Evolutionary conservation across 2,888 invertebrate species (phyloP), one percentile per base, ranked within the genome.

Genomic region (Melinopterus prodromus): DNA sequence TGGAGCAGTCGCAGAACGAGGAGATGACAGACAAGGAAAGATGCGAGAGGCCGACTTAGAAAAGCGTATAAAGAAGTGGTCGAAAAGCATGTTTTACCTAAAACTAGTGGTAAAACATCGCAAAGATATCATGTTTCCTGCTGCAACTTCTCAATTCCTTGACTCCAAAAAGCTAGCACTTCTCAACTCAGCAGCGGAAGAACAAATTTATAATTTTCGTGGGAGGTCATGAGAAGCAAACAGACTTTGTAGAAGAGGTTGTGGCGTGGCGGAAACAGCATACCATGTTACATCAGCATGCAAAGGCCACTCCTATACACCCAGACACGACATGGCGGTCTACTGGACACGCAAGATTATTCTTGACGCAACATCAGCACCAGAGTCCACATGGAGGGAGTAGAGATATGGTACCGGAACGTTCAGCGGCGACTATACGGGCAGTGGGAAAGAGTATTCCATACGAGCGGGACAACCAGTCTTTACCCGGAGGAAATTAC

Each of bases 271-370:
- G 6, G 83, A 84, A 26, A 84, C 82, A 2, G 81, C 81, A 6
- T 84, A 85, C 76, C 84, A 85, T 71, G 83, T 85, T 0, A 77
- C 79, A 36, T 71, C 81, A 15, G 80, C 82, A 2, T 83, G 84
- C 71, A 26, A 71, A n/a, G 80, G 78, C 0, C 77, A 72, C 4
- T 80, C 80, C 9, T 84, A 81, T 71, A 83, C 72, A 37, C 75
- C 82, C 2, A 69, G 84, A 14, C 84, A 84, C 79, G 84, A 84
- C 77, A 76, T 78, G 16, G 82, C 83, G 7, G 84, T 84, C 0
- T 81, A 82, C 69, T 84, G 82, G 82, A 70, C 71, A 3, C 37
- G 38, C 12, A 74, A 76, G 35, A 26, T 5, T 6, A 36, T 78
- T 9, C 78, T 76, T n/a, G 75, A 78, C 14, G 74, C 78, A 6